Evolutionary conservation across 53 echinoderm and acorn worm species (phyloP), one percentile per base, ranked within the genome.

Genomic region (Luidia sarsii): DNA sequence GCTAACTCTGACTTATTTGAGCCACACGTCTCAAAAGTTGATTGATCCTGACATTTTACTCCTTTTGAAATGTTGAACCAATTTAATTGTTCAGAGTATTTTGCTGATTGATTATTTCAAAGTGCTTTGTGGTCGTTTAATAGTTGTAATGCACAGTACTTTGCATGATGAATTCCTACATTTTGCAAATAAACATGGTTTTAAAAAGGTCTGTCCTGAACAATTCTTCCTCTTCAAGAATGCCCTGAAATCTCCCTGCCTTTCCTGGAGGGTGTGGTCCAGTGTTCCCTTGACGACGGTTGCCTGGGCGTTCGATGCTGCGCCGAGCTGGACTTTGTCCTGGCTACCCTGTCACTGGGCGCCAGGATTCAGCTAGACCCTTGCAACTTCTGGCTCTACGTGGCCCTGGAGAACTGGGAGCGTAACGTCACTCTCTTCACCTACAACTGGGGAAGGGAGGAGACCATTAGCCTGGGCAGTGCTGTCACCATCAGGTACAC

Each of bases 261-360:
- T 10, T 34, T 48, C 56, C 24, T 79, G 65, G 66, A 65, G 16
- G 57, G 79, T 32, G 24, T 28, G n/a, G 38, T 86, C 46, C 54
- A 65, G 54, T 86, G 86, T 33, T 65, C 79, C 7, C 53, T 79
- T 19, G 79, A 79, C 51, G 79, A 56, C 18, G 35, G 54, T 18
- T 86, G 86, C 39, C 86, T 59, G 0, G 62, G 80, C 22, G 52
- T 86, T 33, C 39, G 61, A 15, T 86, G 87, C 49, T 86, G 87
- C 35, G 23, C 80, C 29, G 22, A 86, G 29, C 37, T 86, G 5
- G 60, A 86, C 49, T 69, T 86, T 18, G 28, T 56, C 24, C 67
- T 79, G 62, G 50, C 69, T 18, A 54, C 34, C 27, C 57, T 79
- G 39, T 39, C 37, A 49, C 20, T 60, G 1, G 37, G 37, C 22